Evolutionary conservation across 2,113 vertebrate species (phyloP).

Genomic region (Paracanthobrama guichenoti): DNA sequence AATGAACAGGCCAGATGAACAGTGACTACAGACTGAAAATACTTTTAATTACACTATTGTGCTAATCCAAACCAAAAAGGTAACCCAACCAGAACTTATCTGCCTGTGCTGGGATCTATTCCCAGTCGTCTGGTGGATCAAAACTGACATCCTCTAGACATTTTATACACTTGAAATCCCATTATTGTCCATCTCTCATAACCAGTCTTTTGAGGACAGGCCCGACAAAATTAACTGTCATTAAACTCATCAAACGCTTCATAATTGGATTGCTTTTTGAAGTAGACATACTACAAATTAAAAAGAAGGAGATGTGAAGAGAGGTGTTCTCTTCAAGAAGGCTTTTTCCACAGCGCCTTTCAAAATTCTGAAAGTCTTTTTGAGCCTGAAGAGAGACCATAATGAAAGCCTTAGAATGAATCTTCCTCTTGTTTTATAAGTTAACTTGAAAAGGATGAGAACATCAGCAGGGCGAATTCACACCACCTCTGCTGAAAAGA

Average conservation of each 20-base stretch:
- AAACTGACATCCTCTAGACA: slow-evolving; percentile 37
- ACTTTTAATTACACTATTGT: slow-evolving; percentile 11
- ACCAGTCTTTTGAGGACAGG: slow-evolving; percentile 39
- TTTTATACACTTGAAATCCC: slow-evolving; percentile 45
- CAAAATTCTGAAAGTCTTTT: neutral
- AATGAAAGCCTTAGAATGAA: neutral
- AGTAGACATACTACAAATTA: slow-evolving; percentile 63
- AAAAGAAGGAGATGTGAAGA: slow-evolving; percentile 44
- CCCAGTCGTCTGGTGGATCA: slow-evolving; percentile 13
- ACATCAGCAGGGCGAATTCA: neutral
- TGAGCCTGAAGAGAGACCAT: neutral
- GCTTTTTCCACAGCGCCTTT: neutral
- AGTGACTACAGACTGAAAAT: neutral
- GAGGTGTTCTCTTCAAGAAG: slow-evolving; percentile 32
- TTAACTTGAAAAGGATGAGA: slow-evolving; percentile 7
- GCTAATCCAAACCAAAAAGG: slow-evolving; percentile 13
- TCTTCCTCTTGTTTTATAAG: slow-evolving; percentile 1
- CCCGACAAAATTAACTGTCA: slow-evolving; percentile 51
- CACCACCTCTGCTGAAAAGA: neutral
- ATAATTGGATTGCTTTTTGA: slow-evolving; percentile 77
- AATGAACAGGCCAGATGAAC: neutral
- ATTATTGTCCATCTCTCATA: slow-evolving; percentile 43
- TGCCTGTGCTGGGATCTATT: slow-evolving; percentile 6
- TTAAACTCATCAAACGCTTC: slow-evolving; percentile 67
- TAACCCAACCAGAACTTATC: neutral